Conservation (phyloP, 2,888 invertebrate genomes). For the Thalpophila matura region DNA sequence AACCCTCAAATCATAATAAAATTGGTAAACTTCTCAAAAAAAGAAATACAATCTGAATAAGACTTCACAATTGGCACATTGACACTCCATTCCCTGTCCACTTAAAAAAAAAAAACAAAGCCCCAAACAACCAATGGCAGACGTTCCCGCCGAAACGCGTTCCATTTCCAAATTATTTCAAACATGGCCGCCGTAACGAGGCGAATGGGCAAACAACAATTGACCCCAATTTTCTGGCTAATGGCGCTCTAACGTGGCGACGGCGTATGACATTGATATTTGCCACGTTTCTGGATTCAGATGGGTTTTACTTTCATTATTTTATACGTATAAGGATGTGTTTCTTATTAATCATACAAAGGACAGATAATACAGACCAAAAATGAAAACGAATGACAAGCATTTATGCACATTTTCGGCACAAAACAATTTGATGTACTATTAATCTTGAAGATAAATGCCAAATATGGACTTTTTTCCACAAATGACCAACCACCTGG, state of each 20-base stretch:
- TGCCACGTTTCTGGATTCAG: constrained; percentile 34
- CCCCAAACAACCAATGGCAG: constrained; percentile 46
- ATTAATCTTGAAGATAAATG: too few relatives aligned
- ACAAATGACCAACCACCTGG: too few relatives aligned
- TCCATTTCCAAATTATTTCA: constrained; percentile 70
- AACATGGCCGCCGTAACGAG: constrained; percentile 66
- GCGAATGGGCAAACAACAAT: constrained; percentile 72
- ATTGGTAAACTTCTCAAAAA: constrained; percentile 4
- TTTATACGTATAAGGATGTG: constrained; percentile 5
- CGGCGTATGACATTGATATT: constrained; percentile 61
- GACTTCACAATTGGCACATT: constrained; percentile 45
- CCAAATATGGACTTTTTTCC: too few relatives aligned
- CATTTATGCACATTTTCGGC: too few relatives aligned
- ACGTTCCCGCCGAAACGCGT: constrained; percentile 62
- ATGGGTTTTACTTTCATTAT: constrained; percentile 25
- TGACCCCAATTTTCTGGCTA: constrained; percentile 71
- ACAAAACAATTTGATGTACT: too few relatives aligned
- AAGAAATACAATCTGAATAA: constrained; percentile 26
- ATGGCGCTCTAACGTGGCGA: constrained; percentile 52
- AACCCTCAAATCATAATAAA: too few relatives aligned
- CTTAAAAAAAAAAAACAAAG: constrained; percentile 62
- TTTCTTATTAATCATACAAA: too few relatives aligned
- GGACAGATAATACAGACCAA: too few relatives aligned
- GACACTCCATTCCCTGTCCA: constrained; percentile 51
- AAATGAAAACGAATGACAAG: too few relatives aligned